These are phyloP conservation scores for Halichondria panicea DNA, from an alignment of 37 sponge, comb jelly and placozoan species.

Conservation along the genomic window DNA sequence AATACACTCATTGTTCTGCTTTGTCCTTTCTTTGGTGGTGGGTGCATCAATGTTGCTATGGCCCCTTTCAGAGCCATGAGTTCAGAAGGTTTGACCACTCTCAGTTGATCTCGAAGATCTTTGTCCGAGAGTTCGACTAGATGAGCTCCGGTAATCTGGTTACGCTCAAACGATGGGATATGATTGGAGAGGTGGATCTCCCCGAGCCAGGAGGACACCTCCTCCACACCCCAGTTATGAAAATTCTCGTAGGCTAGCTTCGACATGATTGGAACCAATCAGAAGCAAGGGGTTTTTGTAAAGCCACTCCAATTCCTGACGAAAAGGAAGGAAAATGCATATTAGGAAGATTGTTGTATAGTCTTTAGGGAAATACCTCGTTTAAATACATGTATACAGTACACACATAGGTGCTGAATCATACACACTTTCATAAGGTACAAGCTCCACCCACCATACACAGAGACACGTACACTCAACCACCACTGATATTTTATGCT, in stretches of 20 bases:
- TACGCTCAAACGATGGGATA: slow-evolving; percentile 48
- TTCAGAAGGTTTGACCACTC: slow-evolving; percentile 51
- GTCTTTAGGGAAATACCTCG: too few species aligned
- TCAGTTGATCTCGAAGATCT: slow-evolving; percentile 17
- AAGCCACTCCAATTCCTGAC: too few species aligned
- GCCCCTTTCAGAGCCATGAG: slow-evolving; percentile 38
- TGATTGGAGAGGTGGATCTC: slow-evolving; percentile 38
- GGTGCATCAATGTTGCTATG: neutral
- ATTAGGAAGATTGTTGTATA: too few species aligned
- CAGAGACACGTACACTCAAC: too few species aligned
- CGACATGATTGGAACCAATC: slow-evolving; percentile 9
- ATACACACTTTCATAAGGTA: too few species aligned
- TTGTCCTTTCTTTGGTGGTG: neutral
- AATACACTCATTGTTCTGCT: neutral
- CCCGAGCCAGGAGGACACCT: slow-evolving; percentile 51
- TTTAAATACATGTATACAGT: too few species aligned
- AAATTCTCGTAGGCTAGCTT: slow-evolving; percentile 4
- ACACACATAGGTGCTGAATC: too few species aligned
- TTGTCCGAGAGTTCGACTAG: slow-evolving; percentile 24
- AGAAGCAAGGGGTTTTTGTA: neutral
- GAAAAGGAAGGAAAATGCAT: too few species aligned
- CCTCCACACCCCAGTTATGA: slow-evolving; percentile 29
- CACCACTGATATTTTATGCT: too few species aligned
- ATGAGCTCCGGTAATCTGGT: slow-evolving; percentile 15
- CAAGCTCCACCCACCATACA: too few species aligned